Conservation (phyloP, 2,113 vertebrate species). For the Jaculus jaculus region DNA sequence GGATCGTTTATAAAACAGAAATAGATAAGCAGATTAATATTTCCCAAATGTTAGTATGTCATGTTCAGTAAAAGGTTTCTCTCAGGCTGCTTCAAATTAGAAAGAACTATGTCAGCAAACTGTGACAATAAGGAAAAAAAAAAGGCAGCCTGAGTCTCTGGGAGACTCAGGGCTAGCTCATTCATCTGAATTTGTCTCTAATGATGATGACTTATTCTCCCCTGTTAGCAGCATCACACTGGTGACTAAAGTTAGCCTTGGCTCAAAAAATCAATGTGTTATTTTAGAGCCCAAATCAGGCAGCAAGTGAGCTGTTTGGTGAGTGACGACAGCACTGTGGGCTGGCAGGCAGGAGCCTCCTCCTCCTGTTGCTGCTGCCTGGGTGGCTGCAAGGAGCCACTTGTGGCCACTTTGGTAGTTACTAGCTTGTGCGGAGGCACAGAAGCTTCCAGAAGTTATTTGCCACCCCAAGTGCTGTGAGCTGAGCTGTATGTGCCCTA, state of each 20-base stretch:
- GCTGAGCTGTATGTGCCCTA: background rate
- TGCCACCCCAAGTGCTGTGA: background rate
- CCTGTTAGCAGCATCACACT: background rate
- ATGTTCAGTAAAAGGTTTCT: constrained; percentile 74
- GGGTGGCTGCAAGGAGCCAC: background rate
- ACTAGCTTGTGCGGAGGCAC: background rate
- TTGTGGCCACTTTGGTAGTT: background rate
- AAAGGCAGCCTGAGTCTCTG: background rate
- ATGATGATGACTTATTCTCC: constrained; percentile 52
- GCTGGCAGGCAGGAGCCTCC: background rate
- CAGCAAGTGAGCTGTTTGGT: background rate
- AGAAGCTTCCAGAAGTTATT: background rate
- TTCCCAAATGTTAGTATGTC: constrained; percentile 65
- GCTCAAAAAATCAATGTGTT: constrained; percentile 15
- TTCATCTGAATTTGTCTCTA: constrained; percentile 62
- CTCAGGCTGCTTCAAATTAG: constrained; percentile 67
- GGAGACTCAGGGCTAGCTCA: background rate
- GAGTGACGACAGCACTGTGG: background rate
- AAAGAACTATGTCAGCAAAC: constrained; percentile 65
- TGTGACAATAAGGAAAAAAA: constrained; percentile 40
- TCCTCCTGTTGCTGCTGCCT: background rate
- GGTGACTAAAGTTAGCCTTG: constrained; percentile 67
- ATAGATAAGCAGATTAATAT: constrained; percentile 32
- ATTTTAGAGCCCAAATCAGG: constrained; percentile 21
- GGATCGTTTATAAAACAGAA: background rate